Evolutionary conservation across 2,888 invertebrate species (phyloP).

Genomic region (Drosophila macrospina): DNA sequence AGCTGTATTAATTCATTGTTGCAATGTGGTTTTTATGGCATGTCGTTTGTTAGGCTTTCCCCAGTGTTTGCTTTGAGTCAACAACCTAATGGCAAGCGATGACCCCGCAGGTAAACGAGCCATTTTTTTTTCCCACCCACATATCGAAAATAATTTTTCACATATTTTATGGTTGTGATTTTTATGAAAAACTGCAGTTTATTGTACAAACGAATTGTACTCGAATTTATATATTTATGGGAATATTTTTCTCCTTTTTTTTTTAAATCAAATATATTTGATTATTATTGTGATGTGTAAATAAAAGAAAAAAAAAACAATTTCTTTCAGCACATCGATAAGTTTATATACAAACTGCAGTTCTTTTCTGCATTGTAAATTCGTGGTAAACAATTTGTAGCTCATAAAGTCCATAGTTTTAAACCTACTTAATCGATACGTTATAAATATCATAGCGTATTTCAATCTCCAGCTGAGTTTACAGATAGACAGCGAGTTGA

Average conservation of each 20-base stretch:
- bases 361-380: not conserved
- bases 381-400: not conserved
- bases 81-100: conserved; percentile 25
- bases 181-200: conserved; percentile 1
- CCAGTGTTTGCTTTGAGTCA: conserved; percentile 21
- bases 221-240: conserved; percentile 6
- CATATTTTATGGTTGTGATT: conserved; percentile 16
- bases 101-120: conserved; percentile 25
- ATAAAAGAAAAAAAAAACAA: not conserved
- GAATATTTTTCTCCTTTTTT: conserved; percentile 4
- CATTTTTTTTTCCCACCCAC: conserved; percentile 18
- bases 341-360: conserved; percentile 7
- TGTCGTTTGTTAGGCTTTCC: conserved; percentile 8
- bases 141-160: conserved; percentile 3
- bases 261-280: conserved; percentile 25
- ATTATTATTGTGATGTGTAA: conserved; percentile 10
- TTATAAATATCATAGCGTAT: too few relatives aligned
- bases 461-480: too few relatives aligned
- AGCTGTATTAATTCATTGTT: conserved; percentile 3
- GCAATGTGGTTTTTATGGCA: conserved; percentile 23
- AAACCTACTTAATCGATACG: not conserved
- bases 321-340: not conserved
- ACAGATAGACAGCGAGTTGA: too few relatives aligned
- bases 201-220: not conserved
- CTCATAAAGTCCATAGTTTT: not conserved